These are phyloP conservation scores for Microdon myrmicae DNA, from an alignment of 2,888 invertebrate species.

Conservation along the genomic window DNA sequence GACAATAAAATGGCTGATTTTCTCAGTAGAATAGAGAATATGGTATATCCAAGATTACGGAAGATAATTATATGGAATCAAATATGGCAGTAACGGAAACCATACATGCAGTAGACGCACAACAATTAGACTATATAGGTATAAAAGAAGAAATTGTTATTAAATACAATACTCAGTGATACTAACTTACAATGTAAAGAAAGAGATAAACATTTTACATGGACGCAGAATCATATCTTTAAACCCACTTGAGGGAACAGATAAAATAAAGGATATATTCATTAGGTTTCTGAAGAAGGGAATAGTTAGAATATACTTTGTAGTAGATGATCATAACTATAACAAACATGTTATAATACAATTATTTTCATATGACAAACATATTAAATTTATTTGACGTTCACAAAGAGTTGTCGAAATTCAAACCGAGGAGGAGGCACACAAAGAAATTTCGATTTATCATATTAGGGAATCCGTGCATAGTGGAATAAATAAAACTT, in stretches of 20 bases:
- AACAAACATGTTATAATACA: conserved; percentile 28
- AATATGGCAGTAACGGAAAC: conserved; percentile 15
- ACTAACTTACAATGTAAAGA: conserved; percentile 21
- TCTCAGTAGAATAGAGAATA: conserved; percentile 40
- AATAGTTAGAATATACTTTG: conserved; percentile 21
- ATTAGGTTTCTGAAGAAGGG: conserved; percentile 25
- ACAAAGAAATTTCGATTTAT: conserved; percentile 29
- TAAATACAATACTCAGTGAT: conserved; percentile 41
- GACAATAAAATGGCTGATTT: conserved; percentile 44
- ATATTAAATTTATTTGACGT: conserved; percentile 25
- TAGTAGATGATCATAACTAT: conserved; percentile 26
- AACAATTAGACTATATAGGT: conserved; percentile 23
- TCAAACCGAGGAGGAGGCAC: conserved; percentile 35
- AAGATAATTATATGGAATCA: conserved; percentile 28
- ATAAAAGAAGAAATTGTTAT: conserved; percentile 32
- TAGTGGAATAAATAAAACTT: too few species aligned
- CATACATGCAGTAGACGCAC: conserved; percentile 27
- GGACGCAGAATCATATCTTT: conserved; percentile 29
- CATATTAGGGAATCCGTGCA: too few species aligned
- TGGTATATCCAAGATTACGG: conserved; percentile 9
- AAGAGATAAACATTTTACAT: conserved; percentile 20
- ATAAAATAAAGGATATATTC: conserved; percentile 29
- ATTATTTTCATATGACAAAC: conserved; percentile 23
- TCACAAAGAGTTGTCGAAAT: conserved; percentile 25
- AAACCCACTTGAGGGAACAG: conserved; percentile 20